These are phyloP conservation scores for Proisotoma minuta DNA, from an alignment of 2,888 invertebrate species.

Conservation along the genomic window DNA sequence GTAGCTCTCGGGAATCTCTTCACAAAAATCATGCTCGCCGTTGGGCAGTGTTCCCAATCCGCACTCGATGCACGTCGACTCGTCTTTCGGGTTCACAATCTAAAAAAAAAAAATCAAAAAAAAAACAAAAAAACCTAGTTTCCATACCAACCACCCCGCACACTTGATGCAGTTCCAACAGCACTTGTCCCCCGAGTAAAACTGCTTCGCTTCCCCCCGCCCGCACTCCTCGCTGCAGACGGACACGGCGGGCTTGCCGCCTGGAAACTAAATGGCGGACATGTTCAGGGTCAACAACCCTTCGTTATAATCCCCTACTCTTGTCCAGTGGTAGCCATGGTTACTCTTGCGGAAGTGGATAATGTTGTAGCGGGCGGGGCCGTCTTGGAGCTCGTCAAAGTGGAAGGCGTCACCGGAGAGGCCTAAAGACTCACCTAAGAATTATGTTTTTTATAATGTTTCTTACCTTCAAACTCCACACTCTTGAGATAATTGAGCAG, in stretches of 20 bases:
- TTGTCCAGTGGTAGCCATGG: slow-evolving; percentile 68
- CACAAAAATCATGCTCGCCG: slow-evolving; percentile 66
- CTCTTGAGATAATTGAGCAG: slow-evolving; percentile 76
- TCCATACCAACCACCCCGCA: slow-evolving; percentile 73
- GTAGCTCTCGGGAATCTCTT: slow-evolving; percentile 75
- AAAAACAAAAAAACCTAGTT: no score
- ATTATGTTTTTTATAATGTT: background rate
- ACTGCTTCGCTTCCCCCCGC: slow-evolving; percentile 83
- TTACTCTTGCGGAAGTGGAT: slow-evolving; percentile 82
- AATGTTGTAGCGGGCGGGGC: slow-evolving; percentile 90
- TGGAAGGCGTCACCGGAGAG: slow-evolving; percentile 82
- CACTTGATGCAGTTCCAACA: slow-evolving; percentile 94
- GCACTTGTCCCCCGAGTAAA: slow-evolving; percentile 86
- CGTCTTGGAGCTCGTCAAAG: slow-evolving; percentile 86
- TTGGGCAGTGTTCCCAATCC: slow-evolving; percentile 76
- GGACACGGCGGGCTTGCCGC: slow-evolving; percentile 75
- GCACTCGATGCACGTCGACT: slow-evolving; percentile 78
- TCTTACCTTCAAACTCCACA: slow-evolving; percentile 80
- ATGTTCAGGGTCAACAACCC: slow-evolving; percentile 74
- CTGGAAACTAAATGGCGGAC: slow-evolving; percentile 58
- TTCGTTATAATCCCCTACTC: slow-evolving; percentile 80
- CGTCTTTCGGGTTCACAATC: slow-evolving; percentile 74
- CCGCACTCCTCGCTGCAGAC: slow-evolving; percentile 78
- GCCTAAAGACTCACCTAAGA: slow-evolving; percentile 57
- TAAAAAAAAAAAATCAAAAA: slow-evolving; percentile 50